Conservation (phyloP, 2,888 invertebrate species). For the Eupeodes luniger region DNA sequence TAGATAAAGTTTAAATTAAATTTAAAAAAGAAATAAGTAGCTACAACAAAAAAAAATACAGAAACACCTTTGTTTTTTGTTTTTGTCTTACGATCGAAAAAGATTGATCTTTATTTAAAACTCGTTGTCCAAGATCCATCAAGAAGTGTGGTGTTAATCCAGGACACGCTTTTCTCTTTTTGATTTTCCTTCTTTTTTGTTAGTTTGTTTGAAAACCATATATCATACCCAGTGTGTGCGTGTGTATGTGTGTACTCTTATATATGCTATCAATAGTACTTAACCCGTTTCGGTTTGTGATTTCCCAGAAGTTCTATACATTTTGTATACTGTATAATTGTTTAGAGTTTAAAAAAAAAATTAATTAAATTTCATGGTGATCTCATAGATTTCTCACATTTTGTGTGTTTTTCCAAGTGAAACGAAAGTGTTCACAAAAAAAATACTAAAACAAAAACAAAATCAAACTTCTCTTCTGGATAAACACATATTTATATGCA, state of each 20-base stretch:
- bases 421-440: constrained; percentile 40
- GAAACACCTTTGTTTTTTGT: constrained; percentile 1
- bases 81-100: background rate
- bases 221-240: background rate
- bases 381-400: constrained; percentile 61
- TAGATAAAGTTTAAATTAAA: constrained; percentile 1
- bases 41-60: constrained; percentile 18
- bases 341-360: constrained; percentile 5
- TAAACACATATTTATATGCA: constrained; percentile 2
- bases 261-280: constrained; percentile 24
- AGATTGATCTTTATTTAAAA: constrained; percentile 22
- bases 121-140: constrained; percentile 27
- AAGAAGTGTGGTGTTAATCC: constrained; percentile 38
- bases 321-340: background rate
- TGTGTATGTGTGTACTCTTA: background rate
- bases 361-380: constrained; percentile 47
- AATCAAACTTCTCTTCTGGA: constrained; percentile 18
- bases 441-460: constrained; percentile 17
- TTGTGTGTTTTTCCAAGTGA: constrained; percentile 54
- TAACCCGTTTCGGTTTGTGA: constrained; percentile 57
- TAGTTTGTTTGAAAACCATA: background rate
- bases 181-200: background rate
- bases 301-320: constrained; percentile 44
- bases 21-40: background rate
- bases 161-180: constrained; percentile 59